Base-by-base conservation (phyloP, 2,797 vertebrate species). In the Scomberomorus guttatus region DNA sequence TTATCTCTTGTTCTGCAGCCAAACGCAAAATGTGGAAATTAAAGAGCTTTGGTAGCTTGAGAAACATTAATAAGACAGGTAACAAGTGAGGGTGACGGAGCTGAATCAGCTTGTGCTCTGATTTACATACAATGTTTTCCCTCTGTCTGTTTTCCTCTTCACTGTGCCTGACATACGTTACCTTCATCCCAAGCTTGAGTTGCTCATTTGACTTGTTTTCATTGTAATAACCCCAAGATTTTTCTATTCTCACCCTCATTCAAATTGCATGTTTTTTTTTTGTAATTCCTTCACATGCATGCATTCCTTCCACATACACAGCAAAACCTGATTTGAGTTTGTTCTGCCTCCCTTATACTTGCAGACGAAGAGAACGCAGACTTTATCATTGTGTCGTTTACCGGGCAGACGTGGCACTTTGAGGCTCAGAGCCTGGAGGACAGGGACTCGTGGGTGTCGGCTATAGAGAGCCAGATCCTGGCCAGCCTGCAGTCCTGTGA, bases 61-160 rank as follows among this genome's bases (percentile, higher is more conserved):
- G 98, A 98, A 99, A 99, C 97, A 98, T 99, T 97, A 98, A 98
- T 97, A 98, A 97, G 96, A 98, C 98, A 99, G 98, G 98, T 99
- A 99, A 99, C 87, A 94, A 94, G 79, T 69, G 83, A 80, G 75
- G 79, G 44, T 50, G 88, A 15, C 5, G 78, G 37, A 44, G 69
- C 52, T 27, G 61, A 75, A 59, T 75, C 57, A 22, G 71, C 79
- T 55, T 82, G 57, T 72, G 75, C 86, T 70, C 14, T 73, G 51
- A 59, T 86, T 72, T 58, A 34, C 62, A 65, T 46, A 13, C 15
- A 27, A 0, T n/a, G 24, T 74, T 34, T 42, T 39, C 37, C 34
- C 58, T 76, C 44, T 32, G 27, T 85, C 32, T 76, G n/a, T 82
- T 81, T 75, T 60, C 62, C 62, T 61, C 68, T 62, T 80, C 65